phyloP scores from a whole-genome alignment of 2,888 invertebrate species.

The Platycnemis pennipes region DNA sequence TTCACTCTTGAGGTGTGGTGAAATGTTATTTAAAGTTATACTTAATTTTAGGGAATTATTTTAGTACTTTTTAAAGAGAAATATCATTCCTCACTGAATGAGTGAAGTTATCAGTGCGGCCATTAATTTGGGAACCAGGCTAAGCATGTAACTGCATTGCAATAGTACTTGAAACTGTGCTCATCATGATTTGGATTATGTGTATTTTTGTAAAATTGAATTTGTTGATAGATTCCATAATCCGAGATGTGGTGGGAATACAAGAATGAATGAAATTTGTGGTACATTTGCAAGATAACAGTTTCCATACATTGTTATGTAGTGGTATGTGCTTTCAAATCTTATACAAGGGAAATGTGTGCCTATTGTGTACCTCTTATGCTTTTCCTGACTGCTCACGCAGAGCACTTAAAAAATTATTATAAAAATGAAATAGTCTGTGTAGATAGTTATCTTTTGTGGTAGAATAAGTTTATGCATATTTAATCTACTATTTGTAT shows the following conservation, averaged over 20 bases:
- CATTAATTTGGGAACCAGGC: constrained; percentile 62
- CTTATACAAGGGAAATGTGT: constrained; percentile 62
- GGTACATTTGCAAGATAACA: constrained; percentile 65
- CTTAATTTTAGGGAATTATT: constrained; percentile 27
- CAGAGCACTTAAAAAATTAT: constrained; percentile 59
- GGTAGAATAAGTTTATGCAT: constrained; percentile 67
- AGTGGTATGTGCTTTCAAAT: constrained; percentile 65
- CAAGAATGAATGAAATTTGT: constrained; percentile 60
- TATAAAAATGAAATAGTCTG: constrained; percentile 66
- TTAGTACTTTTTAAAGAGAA: constrained; percentile 47
- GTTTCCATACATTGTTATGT: constrained; percentile 67
- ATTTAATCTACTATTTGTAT: constrained; percentile 67
- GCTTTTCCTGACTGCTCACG: constrained; percentile 63
- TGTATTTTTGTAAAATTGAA: constrained; percentile 67
- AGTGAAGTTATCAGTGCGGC: constrained; percentile 45
- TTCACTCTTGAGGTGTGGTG: constrained; percentile 60
- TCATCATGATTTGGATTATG: constrained; percentile 67
- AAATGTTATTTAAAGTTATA: constrained; percentile 40
- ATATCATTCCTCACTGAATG: constrained; percentile 62
- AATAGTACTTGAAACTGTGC: constrained; percentile 67
- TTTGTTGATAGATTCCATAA: constrained; percentile 68
- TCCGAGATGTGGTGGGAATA: constrained; percentile 66
- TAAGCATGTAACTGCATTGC: constrained; percentile 65
- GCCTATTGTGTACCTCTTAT: constrained; percentile 68
- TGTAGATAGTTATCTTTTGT: constrained; percentile 68